These are phyloP conservation scores for Caenorhabditis plicata DNA, from an alignment of 2,888 invertebrate species.

Conservation along the genomic window DNA sequence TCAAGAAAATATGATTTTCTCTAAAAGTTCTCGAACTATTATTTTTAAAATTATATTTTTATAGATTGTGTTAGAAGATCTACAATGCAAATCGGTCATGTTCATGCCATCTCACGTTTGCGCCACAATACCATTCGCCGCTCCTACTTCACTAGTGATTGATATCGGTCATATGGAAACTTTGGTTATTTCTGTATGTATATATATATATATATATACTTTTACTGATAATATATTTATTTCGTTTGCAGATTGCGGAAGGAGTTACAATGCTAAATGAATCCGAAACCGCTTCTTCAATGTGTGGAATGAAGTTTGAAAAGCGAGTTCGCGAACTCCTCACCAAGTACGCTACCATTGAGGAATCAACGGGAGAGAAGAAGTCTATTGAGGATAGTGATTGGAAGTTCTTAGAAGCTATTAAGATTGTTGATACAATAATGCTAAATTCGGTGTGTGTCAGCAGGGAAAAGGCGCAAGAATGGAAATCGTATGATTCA, in stretches of 20 bases:
- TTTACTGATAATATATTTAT: not conserved
- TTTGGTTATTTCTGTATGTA: constrained; percentile 62
- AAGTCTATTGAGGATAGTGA: constrained; percentile 26
- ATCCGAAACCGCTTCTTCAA: constrained; percentile 77
- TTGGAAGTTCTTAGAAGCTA: constrained; percentile 22
- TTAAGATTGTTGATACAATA: constrained; percentile 15
- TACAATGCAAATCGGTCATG: constrained; percentile 73
- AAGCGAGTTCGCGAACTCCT: constrained; percentile 28
- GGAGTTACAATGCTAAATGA: constrained; percentile 83
- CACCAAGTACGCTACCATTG: constrained; percentile 29
- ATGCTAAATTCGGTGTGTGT: constrained; percentile 14
- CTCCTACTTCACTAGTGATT: constrained; percentile 80
- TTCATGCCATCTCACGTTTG: constrained; percentile 85
- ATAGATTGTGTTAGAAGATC: constrained; percentile 22
- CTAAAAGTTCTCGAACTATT: not conserved
- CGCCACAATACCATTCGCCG: constrained; percentile 80
- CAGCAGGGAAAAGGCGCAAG: constrained; percentile 6
- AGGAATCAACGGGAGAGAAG: constrained; percentile 22
- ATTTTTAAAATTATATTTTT: not conserved
- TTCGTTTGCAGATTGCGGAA: constrained; percentile 72
- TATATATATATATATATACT: not conserved
- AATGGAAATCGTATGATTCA: constrained; percentile 18
- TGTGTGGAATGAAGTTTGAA: constrained; percentile 25
- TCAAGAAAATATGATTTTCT: not conserved
- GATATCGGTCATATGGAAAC: constrained; percentile 86